Conservation (phyloP, 2,888 invertebrate species). For the Cephus sareptanus region DNA sequence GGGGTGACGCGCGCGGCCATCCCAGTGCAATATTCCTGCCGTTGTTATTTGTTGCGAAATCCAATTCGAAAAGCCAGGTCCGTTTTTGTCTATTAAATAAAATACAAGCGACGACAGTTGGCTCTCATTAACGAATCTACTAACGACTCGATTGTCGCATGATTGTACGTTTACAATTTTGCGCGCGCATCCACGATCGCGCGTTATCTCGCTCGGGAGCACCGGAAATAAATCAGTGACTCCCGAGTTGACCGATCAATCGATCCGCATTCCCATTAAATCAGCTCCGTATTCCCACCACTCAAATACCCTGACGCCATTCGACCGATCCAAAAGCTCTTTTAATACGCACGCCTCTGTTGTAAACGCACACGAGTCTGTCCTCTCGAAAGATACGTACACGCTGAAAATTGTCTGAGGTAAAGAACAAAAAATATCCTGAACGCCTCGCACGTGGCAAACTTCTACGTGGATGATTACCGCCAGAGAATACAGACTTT, state of each 20-base stretch:
- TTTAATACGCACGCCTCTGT: neutral
- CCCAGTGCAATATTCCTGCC: constrained; percentile 23
- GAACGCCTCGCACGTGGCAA: neutral
- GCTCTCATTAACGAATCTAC: constrained; percentile 56
- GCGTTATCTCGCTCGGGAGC: constrained; percentile 29
- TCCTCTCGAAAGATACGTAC: neutral
- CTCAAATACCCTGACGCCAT: neutral
- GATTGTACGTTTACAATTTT: constrained; percentile 49
- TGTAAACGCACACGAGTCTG: neutral
- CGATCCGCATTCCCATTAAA: neutral
- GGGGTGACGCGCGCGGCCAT: neutral
- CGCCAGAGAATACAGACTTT: neutral
- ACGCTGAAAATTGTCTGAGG: neutral
- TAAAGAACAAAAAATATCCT: neutral
- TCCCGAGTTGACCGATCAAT: neutral
- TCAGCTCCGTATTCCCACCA: neutral
- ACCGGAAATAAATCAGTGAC: constrained; percentile 45
- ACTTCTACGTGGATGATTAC: neutral
- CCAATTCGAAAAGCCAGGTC: constrained; percentile 48
- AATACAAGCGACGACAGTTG: constrained; percentile 57
- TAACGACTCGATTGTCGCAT: constrained; percentile 57
- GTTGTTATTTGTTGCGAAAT: constrained; percentile 59
- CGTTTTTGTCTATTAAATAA: constrained; percentile 58
- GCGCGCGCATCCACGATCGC: constrained; percentile 31
- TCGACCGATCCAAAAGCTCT: neutral